Percentiles rank a stretch among this genome's conserved stretches.
These are phyloP conservation scores for Sternotherus odoratus DNA, from an alignment of 2,797 vertebrate species.

Conservation along the genomic window DNA sequence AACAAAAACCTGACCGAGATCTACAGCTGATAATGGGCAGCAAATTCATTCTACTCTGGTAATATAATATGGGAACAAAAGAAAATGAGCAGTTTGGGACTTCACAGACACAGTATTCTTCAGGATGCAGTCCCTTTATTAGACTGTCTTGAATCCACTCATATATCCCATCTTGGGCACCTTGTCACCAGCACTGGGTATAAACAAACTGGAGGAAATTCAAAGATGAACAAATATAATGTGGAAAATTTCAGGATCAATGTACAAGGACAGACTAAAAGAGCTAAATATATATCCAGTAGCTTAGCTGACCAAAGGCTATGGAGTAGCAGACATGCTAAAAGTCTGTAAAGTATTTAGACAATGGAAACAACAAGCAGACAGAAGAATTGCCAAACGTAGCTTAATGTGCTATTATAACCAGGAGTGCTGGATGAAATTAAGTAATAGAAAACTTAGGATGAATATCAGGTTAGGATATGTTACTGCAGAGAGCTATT, in stretches of 20 bases:
- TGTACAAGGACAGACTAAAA: background rate
- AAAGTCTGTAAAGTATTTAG: background rate
- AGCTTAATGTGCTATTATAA: background rate
- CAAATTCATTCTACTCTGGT: background rate
- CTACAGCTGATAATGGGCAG: background rate
- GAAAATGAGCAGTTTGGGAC: background rate
- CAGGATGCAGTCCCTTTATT: background rate
- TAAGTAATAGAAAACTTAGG: background rate
- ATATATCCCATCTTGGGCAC: background rate
- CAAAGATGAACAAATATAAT: background rate
- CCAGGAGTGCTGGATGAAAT: background rate
- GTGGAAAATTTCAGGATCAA: background rate
- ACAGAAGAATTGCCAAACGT: background rate
- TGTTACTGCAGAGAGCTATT: background rate
- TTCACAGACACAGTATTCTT: rapidly evolving
- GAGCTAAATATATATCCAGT: background rate
- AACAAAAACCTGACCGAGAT: background rate
- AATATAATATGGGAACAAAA: background rate
- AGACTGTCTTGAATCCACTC: background rate
- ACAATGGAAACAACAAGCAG: background rate
- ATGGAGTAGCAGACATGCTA: background rate
- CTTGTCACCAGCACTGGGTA: background rate
- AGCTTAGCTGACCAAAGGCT: background rate
- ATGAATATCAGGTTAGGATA: background rate
- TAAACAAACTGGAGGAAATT: background rate